These are phyloP conservation scores for Sphaerodactylus townsendi DNA, from an alignment of 2,113 vertebrate species.

Conservation along the genomic window DNA sequence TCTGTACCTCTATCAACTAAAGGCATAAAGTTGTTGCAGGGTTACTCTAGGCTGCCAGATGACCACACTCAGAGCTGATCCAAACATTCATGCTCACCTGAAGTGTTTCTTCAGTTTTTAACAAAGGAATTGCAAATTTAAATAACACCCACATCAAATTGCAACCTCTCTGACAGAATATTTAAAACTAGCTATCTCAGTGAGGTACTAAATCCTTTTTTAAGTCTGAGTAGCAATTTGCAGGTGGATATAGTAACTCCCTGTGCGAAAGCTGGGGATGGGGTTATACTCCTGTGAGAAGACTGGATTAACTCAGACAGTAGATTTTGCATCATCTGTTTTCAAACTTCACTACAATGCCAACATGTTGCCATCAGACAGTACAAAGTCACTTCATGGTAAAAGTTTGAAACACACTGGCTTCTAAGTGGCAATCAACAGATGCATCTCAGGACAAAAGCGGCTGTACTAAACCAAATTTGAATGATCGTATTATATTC, in stretches of 20 bases:
- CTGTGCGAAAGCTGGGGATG: background rate
- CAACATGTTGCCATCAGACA: background rate
- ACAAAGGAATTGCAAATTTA: background rate
- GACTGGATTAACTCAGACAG: background rate
- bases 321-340: background rate
- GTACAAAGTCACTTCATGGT: fast-evolving
- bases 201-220: background rate
- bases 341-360: constrained; percentile 1
- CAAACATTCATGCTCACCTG: background rate
- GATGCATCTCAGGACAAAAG: background rate
- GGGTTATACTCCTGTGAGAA: background rate
- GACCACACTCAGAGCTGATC: background rate
- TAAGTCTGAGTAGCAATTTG: background rate
- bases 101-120: background rate
- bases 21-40: constrained; percentile 52
- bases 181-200: background rate
- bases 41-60: background rate
- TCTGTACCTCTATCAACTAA: constrained; percentile 55
- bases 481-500: background rate
- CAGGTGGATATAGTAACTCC: background rate
- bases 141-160: background rate
- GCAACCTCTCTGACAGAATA: background rate
- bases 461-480: background rate
- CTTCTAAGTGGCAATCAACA: background rate
- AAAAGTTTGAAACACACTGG: background rate